Evolutionary conservation across 2,113 vertebrate species (phyloP), one percentile per base, ranked within the genome.

Genomic region (Melanocharis versteri): DNA sequence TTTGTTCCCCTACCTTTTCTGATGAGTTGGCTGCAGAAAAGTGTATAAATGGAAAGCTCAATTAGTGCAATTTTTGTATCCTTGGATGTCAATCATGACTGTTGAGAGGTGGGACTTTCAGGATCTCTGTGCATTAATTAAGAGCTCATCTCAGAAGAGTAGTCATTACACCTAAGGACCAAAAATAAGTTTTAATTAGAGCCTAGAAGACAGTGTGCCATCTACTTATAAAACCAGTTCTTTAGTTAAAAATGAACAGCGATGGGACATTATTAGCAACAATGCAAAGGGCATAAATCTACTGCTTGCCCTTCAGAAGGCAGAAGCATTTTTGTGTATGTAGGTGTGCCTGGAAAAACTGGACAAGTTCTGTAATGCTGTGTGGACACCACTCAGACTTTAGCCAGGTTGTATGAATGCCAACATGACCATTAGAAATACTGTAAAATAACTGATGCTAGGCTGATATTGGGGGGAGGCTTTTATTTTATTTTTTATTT

Each of bases 81-180:
- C 98, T 98, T 97, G 98, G 96, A 95, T 88, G 98, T 98, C 98
- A 98, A 92, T 98, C 98, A 98, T 98, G 96, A 97, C 95, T 95
- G 94, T 94, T 91, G 97, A 98, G 97, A 98, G 98, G 98, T 97
- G 98, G 98, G 97, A 98, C 98, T 97, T 91, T 5, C 92, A 95
- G 95, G 94, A 97, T 97, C 96, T 98, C 97, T 94, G 92, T 97
- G 96, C 97, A 98, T 98, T 98, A 98, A 98, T 98, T 98, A 98
- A 98, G 97, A 98, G 94, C 93, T 98, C 92, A 97, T 98, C 98
- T 98, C 98, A 97, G 97, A 96, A 98, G 97, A 98, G 94, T 62
- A 97, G 96, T 97, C 96, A 93, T 98, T 97, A 97, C 93, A 98
- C 98, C 98, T 98, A 98, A 98, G 97, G 98, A 98, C 96, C 95